Evolutionary conservation across 2,797 vertebrate species (phyloP).

Genomic region (Chaunax sp.): DNA sequence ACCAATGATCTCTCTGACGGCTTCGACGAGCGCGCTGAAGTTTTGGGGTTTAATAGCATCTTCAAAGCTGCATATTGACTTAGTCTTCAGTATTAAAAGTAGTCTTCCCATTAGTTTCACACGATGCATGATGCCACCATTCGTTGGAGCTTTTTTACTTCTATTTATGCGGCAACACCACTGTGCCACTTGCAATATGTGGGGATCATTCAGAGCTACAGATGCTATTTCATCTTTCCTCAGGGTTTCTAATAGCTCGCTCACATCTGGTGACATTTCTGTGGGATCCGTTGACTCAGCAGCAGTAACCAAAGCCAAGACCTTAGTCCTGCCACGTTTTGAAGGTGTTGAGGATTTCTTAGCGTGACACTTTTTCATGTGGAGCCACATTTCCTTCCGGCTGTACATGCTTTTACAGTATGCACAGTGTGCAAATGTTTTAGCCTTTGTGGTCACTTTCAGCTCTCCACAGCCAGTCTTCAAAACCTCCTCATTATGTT

Average conservation of each 20-base stretch:
- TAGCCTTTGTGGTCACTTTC: constrained; percentile 32
- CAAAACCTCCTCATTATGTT: constrained; percentile 63
- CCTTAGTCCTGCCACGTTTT: not conserved
- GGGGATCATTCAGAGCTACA: constrained; percentile 42
- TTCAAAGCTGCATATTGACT: constrained; percentile 48
- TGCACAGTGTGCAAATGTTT: constrained; percentile 36
- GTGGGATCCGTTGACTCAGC: constrained; percentile 18
- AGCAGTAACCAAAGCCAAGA: constrained; percentile 35
- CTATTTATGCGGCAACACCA: constrained; percentile 25
- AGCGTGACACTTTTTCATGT: constrained; percentile 40
- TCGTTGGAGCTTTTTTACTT: not conserved
- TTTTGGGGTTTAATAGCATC: constrained; percentile 53
- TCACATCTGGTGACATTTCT: constrained; percentile 37
- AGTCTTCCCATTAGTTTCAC: constrained; percentile 54
- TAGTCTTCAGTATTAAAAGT: constrained; percentile 42
- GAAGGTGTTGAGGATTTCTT: not conserved
- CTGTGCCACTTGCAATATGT: constrained; percentile 53
- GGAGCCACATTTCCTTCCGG: constrained; percentile 36
- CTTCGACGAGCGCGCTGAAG: constrained; percentile 38
- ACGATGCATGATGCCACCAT: not conserved
- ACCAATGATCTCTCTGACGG: constrained; percentile 16
- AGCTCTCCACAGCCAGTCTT: constrained; percentile 33
- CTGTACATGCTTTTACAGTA: constrained; percentile 58
- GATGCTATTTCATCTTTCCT: constrained; percentile 46
- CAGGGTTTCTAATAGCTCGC: constrained; percentile 41